A percentile compares a stretch with the other conserved stretches of the same genome.
These are phyloP conservation scores for Setophaga kirtlandii DNA, from an alignment of 2,113 vertebrate genomes.

Conservation along the genomic window DNA sequence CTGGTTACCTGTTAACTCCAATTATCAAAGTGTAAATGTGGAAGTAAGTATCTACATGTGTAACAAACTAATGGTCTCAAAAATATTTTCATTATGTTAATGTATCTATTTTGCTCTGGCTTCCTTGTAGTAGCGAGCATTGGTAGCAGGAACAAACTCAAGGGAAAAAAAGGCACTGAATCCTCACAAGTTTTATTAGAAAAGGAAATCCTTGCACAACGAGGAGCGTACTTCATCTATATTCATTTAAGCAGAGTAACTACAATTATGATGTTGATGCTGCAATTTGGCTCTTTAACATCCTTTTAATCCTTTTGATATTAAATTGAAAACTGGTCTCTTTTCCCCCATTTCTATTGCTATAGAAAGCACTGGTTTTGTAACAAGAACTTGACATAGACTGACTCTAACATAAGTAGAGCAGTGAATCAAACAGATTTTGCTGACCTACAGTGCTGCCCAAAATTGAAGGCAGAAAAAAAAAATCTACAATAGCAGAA, in stretches of 20 bases:
- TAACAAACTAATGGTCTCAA: not conserved
- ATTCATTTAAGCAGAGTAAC: not conserved
- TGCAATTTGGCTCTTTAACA: not conserved
- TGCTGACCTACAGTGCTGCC: not conserved
- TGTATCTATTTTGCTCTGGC: not conserved
- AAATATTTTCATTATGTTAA: not conserved
- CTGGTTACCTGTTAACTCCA: constrained; percentile 84
- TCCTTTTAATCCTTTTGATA: not conserved
- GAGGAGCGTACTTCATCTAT: not conserved
- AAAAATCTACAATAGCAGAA: not conserved
- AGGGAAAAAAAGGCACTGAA: not conserved
- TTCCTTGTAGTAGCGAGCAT: not conserved
- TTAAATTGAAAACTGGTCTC: not conserved
- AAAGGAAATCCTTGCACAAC: not conserved
- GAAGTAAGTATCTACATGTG: constrained; percentile 75
- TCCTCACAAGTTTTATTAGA: not conserved
- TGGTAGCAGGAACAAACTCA: not conserved
- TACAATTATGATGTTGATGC: not conserved
- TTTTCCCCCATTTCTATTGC: not conserved
- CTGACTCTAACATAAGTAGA: not conserved
- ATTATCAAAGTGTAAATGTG: constrained; percentile 85
- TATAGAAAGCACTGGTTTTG: not conserved
- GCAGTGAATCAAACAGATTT: not conserved
- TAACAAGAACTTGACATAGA: not conserved
- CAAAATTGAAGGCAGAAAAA: not conserved